Conservation (phyloP, 2,113 vertebrate genomes). For the Rafetus swinhoei region DNA sequence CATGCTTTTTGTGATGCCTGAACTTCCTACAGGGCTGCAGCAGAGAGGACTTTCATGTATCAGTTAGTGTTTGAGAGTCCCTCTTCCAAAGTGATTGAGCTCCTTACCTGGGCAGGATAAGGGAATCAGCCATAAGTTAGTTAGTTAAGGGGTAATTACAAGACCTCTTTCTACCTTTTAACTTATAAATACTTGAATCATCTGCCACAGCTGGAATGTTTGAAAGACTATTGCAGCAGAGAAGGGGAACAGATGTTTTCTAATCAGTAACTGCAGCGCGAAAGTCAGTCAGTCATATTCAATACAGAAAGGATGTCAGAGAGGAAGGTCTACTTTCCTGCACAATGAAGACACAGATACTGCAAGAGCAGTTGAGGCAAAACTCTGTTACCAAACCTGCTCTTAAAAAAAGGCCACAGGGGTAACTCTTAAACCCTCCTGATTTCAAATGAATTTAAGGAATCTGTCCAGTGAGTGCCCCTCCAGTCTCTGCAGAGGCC, state of each 20-base stretch:
- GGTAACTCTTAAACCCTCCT: background rate
- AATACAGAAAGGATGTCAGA: background rate
- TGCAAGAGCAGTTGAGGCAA: background rate
- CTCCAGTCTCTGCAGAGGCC: background rate
- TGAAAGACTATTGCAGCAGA: background rate
- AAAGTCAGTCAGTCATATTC: background rate
- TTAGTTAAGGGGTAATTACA: constrained; percentile 8
- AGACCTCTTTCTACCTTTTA: background rate
- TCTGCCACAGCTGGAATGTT: constrained; percentile 4
- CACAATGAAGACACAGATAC: background rate
- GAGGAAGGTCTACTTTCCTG: background rate
- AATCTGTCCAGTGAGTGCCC: constrained; percentile 26
- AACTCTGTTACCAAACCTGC: background rate
- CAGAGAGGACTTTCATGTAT: constrained; percentile 4
- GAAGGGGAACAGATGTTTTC: background rate
- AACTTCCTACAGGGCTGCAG: background rate
- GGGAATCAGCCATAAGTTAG: background rate
- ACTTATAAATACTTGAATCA: constrained; percentile 52
- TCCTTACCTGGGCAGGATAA: background rate
- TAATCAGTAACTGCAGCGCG: background rate
- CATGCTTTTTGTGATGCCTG: background rate
- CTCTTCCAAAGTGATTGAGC: background rate
- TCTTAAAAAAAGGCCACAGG: background rate
- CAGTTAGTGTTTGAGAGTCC: background rate
- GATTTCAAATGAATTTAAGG: background rate